These are phyloP conservation scores for Aptenodytes patagonicus DNA, from an alignment of 2,113 vertebrate genomes.

Conservation along the genomic window DNA sequence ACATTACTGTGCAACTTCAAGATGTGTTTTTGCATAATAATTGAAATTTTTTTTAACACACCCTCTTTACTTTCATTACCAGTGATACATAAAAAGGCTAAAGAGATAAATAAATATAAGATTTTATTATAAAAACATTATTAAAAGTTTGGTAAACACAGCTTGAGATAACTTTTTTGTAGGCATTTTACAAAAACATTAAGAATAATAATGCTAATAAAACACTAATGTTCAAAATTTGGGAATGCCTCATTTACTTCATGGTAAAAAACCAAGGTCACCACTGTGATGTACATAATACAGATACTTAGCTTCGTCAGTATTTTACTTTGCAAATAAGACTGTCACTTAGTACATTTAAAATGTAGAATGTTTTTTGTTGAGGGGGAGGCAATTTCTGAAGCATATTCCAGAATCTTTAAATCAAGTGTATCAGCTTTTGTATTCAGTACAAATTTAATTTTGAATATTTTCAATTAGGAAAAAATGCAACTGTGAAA, in stretches of 20 bases:
- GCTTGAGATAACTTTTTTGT: neutral
- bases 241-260: neutral
- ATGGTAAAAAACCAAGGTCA: neutral
- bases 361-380: neutral
- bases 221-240: neutral
- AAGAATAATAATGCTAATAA: neutral
- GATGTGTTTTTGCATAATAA: slow-evolving; percentile 56
- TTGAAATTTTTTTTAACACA: neutral
- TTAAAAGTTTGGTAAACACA: neutral
- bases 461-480: neutral
- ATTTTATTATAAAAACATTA: neutral
- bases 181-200: neutral
- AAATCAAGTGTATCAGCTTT: neutral
- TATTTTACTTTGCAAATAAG: neutral
- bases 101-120: neutral
- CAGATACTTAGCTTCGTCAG: neutral
- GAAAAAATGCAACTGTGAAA: neutral
- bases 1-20: slow-evolving; percentile 41
- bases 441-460: neutral
- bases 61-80: neutral
- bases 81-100: neutral
- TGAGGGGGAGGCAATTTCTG: neutral
- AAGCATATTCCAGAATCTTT: neutral
- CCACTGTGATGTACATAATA: neutral
- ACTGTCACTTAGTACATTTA: neutral